These are phyloP conservation scores for Pitta sordida DNA, from an alignment of 2,113 vertebrate species.

Conservation along the genomic window DNA sequence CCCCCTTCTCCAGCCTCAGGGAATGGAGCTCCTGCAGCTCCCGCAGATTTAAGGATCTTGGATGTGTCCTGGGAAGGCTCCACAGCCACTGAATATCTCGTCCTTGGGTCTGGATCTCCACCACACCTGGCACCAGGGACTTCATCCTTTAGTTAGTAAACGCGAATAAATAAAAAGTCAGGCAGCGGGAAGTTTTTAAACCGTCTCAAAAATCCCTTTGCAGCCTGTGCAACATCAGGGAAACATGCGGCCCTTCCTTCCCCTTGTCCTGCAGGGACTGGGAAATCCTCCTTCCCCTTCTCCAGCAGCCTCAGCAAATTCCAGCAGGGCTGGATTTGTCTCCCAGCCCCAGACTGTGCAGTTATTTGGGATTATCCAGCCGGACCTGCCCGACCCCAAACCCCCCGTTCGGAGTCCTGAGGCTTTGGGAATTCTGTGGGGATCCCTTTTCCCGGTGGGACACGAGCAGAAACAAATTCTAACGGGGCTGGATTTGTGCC, in stretches of 20 bases:
- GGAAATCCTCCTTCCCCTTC: no score
- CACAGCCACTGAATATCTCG: background rate
- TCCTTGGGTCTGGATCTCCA: background rate
- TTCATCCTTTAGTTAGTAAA: background rate
- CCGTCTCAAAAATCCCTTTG: background rate
- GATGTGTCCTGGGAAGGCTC: background rate
- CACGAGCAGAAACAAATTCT: background rate
- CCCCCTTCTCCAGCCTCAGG: background rate
- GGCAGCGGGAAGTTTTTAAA: background rate
- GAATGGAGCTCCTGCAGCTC: background rate
- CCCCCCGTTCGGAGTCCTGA: fast-evolving
- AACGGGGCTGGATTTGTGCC: no score
- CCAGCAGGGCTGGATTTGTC: no score
- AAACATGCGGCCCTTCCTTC: fast-evolving
- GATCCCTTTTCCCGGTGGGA: background rate
- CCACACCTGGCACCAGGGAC: background rate
- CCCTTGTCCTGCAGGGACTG: background rate
- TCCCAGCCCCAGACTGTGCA: background rate
- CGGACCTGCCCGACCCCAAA: background rate
- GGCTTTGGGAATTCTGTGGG: background rate
- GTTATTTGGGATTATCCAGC: background rate
- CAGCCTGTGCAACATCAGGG: background rate
- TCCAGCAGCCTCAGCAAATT: background rate
- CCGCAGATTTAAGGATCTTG: background rate
- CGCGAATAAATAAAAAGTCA: background rate